Conservation (phyloP, 2,113 vertebrate genomes). For the Macaca nemestrina region DNA sequence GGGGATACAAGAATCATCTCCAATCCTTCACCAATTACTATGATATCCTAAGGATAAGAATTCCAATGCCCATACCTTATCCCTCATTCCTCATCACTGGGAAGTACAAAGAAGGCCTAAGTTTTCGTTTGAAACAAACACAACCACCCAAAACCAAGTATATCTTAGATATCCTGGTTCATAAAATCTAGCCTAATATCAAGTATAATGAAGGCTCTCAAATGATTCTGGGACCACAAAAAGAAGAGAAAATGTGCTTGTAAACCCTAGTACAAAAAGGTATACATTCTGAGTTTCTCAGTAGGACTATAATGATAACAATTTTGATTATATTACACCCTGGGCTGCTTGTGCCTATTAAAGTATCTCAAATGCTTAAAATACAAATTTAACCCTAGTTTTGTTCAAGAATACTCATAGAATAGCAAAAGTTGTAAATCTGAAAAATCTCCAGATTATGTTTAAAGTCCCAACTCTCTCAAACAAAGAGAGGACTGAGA, state of each 20-base stretch:
- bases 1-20: background rate
- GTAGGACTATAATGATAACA: background rate
- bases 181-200: background rate
- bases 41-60: background rate
- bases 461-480: background rate
- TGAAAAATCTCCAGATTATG: background rate
- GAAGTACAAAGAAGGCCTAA: background rate
- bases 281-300: background rate
- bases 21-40: background rate
- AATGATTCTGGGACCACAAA: background rate
- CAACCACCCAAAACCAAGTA: background rate
- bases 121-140: background rate
- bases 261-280: background rate
- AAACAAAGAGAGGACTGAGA: background rate
- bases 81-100: background rate
- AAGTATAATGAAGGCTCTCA: background rate
- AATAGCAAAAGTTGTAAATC: background rate
- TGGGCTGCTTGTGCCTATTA: background rate
- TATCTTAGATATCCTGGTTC: background rate
- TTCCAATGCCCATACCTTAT: background rate
- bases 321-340: background rate
- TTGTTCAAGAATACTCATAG: background rate
- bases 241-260: background rate
- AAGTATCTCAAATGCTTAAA: slow-evolving; percentile 8
- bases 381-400: background rate